These are phyloP conservation scores for Epicauta chinensis DNA, from an alignment of 1,140 invertebrate genomes.

Conservation along the genomic window DNA sequence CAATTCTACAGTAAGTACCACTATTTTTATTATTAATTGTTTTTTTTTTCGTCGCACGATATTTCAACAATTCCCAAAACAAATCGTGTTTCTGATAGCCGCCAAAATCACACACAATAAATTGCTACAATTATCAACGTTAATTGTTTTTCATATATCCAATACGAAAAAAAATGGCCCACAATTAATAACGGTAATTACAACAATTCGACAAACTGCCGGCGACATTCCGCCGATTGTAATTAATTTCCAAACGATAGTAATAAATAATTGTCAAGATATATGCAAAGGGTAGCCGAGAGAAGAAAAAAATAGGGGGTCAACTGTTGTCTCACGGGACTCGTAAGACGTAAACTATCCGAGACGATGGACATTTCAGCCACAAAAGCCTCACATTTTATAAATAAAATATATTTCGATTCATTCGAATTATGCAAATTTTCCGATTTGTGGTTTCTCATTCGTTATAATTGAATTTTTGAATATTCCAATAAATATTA, in stretches of 20 bases:
- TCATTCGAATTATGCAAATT: no score
- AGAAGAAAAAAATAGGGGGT: conserved; percentile 47
- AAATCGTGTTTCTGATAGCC: conserved; percentile 5
- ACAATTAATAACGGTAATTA: conserved; percentile 10
- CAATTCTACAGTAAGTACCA: conserved; percentile 23
- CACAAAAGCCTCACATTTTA: conserved; percentile 33
- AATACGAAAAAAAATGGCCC: not conserved
- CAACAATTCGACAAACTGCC: no score
- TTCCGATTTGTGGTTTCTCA: not conserved
- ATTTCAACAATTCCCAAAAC: conserved; percentile 5
- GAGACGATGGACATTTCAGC: conserved; percentile 38
- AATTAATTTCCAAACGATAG: no score
- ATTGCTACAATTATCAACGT: conserved; percentile 25
- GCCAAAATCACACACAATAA: conserved; percentile 13
- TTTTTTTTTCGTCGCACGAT: not conserved
- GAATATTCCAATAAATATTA: conserved; percentile 25
- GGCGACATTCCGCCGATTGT: no score
- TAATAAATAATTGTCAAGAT: conserved; percentile 22
- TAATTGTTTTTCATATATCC: conserved; percentile 23
- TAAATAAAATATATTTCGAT: conserved; percentile 32
- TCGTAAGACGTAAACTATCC: conserved; percentile 43
- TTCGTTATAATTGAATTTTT: conserved; percentile 25
- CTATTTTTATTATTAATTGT: not conserved
- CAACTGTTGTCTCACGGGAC: conserved; percentile 42
- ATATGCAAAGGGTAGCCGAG: conserved; percentile 43